Percentiles rank a stretch among this genome's conserved stretches.
Conservation (phyloP, 2,888 invertebrate species). For the Leistus spinibarbis region DNA sequence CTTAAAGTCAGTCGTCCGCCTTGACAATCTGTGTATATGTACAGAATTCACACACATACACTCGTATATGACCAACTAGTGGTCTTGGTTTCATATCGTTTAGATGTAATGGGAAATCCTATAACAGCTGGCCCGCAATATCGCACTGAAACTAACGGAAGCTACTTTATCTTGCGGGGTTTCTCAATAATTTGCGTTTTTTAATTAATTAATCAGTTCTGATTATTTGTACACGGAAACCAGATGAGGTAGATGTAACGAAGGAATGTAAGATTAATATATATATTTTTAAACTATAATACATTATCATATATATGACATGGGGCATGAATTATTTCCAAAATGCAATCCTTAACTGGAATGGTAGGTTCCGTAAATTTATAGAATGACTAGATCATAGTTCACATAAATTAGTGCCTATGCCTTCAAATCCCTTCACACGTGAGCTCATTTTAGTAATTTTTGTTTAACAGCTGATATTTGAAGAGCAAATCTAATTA, state of each 20-base stretch:
- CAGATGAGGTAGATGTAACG: not conserved
- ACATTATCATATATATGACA: too few relatives aligned
- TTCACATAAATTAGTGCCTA: too few relatives aligned
- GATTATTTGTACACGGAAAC: not conserved
- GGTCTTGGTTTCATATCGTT: not conserved
- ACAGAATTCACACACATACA: not conserved
- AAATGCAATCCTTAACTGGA: too few relatives aligned
- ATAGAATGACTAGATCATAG: too few relatives aligned
- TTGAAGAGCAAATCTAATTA: too few relatives aligned
- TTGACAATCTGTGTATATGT: not conserved
- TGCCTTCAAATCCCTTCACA: too few relatives aligned
- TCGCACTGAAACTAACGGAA: not conserved
- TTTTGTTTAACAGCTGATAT: too few relatives aligned
- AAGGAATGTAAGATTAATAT: too few relatives aligned
- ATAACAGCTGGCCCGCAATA: not conserved
- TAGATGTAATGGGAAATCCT: not conserved
- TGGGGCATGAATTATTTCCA: too few relatives aligned
- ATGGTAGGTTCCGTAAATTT: too few relatives aligned
- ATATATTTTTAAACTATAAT: too few relatives aligned
- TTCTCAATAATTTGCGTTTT: not conserved
- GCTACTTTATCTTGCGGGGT: not conserved
- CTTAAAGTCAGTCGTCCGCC: slow-evolving; percentile 1
- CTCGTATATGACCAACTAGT: not conserved
- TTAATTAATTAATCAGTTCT: not conserved
- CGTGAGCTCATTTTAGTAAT: too few relatives aligned